Evolutionary conservation across 2,797 vertebrate genomes (phyloP).

Genomic region (Gymnoscopelus braueri): DNA sequence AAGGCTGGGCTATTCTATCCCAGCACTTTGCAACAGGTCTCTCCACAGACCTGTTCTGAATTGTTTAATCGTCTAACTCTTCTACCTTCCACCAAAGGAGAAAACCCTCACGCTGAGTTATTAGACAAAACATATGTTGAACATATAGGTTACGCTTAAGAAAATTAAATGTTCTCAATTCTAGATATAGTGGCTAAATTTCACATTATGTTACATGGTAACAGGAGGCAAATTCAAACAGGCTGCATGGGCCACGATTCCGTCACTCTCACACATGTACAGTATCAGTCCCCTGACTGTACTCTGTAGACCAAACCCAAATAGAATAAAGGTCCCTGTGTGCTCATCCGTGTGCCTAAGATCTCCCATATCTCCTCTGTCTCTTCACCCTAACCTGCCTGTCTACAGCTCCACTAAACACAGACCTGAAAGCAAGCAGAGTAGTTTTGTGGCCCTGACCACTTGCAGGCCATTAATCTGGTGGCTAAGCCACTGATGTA

Average conservation of each 20-base stretch:
- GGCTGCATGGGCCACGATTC: conserved; percentile 55
- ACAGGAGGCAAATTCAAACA: conserved; percentile 54
- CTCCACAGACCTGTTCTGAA: conserved; percentile 53
- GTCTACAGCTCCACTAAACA: conserved; percentile 68
- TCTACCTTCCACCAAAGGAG: conserved; percentile 12
- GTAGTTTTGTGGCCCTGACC: conserved; percentile 77
- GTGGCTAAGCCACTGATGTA: conserved; percentile 82
- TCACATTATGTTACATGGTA: conserved; percentile 25
- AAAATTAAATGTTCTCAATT: conserved; percentile 11
- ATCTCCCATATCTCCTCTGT: conserved; percentile 57
- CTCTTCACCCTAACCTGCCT: conserved; percentile 61
- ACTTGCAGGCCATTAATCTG: conserved; percentile 82
- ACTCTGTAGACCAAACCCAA: conserved; percentile 71
- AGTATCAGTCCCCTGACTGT: conserved; percentile 71
- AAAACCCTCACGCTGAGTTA: conserved; percentile 14
- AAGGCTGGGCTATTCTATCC: conserved; percentile 59
- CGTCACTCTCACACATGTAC: conserved; percentile 63
- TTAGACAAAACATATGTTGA: conserved; percentile 13
- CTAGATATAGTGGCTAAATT: conserved; percentile 15
- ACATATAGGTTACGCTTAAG: neutral
- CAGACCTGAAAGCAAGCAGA: conserved; percentile 72
- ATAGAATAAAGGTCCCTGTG: conserved; percentile 65
- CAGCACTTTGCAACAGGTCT: conserved; percentile 37
- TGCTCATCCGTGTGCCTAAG: conserved; percentile 63
- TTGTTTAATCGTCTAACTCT: conserved; percentile 24